phyloP scores from a whole-genome alignment of 2,797 vertebrate genomes.

The Rhynchotus rufescens region DNA sequence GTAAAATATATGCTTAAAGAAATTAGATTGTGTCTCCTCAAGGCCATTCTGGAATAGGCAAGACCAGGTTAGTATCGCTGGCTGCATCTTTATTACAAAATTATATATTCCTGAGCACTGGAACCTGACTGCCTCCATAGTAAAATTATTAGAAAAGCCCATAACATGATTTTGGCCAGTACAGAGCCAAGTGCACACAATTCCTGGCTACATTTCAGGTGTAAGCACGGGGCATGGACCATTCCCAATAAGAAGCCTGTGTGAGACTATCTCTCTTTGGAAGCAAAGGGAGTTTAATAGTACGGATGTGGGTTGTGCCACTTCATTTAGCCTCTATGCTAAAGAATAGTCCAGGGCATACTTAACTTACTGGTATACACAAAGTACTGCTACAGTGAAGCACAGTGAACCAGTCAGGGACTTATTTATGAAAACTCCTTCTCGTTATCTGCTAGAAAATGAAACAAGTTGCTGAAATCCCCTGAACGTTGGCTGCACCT shows the following conservation, averaged over 20 bases:
- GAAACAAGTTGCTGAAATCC: slow-evolving; percentile 2
- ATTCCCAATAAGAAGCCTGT: background rate
- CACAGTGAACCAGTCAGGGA: background rate
- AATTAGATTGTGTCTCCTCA: background rate
- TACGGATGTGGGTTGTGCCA: background rate
- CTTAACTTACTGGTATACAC: background rate
- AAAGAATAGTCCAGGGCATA: background rate
- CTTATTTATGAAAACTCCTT: background rate
- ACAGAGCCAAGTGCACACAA: background rate
- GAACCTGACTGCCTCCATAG: background rate
- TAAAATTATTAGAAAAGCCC: background rate
- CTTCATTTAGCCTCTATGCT: background rate
- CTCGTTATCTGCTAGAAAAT: background rate
- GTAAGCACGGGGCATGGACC: background rate
- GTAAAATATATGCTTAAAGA: background rate
- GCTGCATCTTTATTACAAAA: background rate
- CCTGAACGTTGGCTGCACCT: background rate
- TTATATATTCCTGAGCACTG: background rate
- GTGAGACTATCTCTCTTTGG: background rate
- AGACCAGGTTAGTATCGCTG: background rate
- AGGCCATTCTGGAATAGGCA: background rate
- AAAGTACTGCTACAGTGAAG: background rate
- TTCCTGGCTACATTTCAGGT: background rate
- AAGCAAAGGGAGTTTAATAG: background rate
- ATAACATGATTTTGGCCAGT: background rate